Conservation (phyloP, 2,888 invertebrate genomes). For the Hipparchia sbordonii region DNA sequence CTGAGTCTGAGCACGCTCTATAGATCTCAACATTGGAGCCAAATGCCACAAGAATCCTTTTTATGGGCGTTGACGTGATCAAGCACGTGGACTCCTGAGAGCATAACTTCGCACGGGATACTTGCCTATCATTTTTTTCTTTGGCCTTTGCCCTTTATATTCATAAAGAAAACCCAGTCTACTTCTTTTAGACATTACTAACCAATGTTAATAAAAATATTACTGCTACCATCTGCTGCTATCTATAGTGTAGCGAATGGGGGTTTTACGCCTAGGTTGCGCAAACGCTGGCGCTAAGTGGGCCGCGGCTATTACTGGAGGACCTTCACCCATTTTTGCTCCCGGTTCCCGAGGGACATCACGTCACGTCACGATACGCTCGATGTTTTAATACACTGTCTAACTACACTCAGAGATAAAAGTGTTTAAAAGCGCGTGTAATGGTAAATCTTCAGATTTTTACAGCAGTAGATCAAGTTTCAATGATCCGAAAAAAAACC, state of each 20-base stretch:
- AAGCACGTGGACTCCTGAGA: too few relatives aligned
- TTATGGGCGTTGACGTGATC: too few relatives aligned
- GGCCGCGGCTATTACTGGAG: slow-evolving; percentile 73
- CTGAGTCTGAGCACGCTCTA: too few relatives aligned
- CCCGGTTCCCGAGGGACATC: slow-evolving; percentile 58
- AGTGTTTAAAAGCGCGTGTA: neutral
- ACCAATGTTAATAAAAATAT: neutral
- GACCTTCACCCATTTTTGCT: slow-evolving; percentile 78
- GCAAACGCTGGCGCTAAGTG: slow-evolving; percentile 63
- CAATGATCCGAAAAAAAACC: too few relatives aligned
- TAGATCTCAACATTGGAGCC: too few relatives aligned
- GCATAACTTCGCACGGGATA: too few relatives aligned
- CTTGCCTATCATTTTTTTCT: too few relatives aligned
- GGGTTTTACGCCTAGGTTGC: slow-evolving; percentile 50
- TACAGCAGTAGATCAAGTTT: too few relatives aligned
- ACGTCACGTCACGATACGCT: slow-evolving; percentile 31
- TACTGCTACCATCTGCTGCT: slow-evolving; percentile 15
- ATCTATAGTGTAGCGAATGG: slow-evolving; percentile 19
- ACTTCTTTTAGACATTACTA: neutral
- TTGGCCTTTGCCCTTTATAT: too few relatives aligned
- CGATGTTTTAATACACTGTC: slow-evolving; percentile 15
- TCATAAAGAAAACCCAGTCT: too few relatives aligned
- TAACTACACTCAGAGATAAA: slow-evolving; percentile 26
- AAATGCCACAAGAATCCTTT: too few relatives aligned
- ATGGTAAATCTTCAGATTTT: too few relatives aligned